Conservation (phyloP, 2,113 vertebrate genomes). For the Rousettus leschenaultii region DNA sequence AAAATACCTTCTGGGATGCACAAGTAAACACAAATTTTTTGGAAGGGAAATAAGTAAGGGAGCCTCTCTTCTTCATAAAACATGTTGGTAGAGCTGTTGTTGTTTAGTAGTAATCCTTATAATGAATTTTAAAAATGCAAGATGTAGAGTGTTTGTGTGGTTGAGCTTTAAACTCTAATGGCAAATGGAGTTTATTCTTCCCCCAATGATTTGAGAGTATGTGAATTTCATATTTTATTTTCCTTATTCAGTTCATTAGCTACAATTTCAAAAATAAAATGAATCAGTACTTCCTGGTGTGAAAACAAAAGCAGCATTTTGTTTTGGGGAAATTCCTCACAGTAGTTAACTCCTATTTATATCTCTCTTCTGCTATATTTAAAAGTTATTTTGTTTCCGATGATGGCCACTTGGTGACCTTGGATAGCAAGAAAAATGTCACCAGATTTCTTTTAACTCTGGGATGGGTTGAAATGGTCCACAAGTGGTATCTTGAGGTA, state of each 20-base stretch:
- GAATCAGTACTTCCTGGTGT: not conserved
- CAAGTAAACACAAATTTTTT: slow-evolving; percentile 74
- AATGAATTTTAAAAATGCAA: slow-evolving; percentile 70
- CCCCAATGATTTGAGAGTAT: not conserved
- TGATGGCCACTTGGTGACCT: not conserved
- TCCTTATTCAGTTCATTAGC: slow-evolving; percentile 34
- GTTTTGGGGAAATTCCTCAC: not conserved
- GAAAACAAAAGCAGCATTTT: not conserved
- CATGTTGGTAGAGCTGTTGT: slow-evolving; percentile 50
- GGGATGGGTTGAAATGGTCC: not conserved
- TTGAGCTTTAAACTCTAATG: slow-evolving; percentile 54
- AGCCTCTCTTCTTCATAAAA: slow-evolving; percentile 73
- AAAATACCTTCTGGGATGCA: slow-evolving; percentile 77
- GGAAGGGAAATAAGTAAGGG: slow-evolving; percentile 72
- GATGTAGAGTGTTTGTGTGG: slow-evolving; percentile 60
- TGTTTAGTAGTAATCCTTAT: slow-evolving; percentile 68
- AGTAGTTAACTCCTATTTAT: slow-evolving; percentile 47
- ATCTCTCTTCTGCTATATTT: slow-evolving; percentile 38
- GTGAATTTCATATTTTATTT: slow-evolving; percentile 34
- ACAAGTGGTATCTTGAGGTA: not conserved
- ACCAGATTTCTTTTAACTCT: not conserved
- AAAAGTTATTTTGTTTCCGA: slow-evolving; percentile 12
- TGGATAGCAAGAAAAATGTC: not conserved
- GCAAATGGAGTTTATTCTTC: not conserved
- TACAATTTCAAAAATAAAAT: slow-evolving; percentile 61